A percentile compares a stretch with the other conserved stretches of the same genome.
Conservation (phyloP, 2,797 vertebrate genomes). For the Lates japonicus region DNA sequence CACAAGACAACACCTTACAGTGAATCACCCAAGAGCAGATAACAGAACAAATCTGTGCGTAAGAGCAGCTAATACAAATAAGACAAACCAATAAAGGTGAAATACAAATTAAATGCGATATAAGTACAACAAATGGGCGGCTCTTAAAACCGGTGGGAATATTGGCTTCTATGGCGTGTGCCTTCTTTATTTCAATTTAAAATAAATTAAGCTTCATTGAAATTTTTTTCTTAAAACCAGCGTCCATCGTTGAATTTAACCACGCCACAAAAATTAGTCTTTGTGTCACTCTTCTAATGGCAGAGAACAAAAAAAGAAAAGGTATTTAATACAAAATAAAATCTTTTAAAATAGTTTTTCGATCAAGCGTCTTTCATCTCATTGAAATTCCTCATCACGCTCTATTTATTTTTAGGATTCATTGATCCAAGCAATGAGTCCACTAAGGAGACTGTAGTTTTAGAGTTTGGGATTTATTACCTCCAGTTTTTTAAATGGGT, state of each 20-base stretch:
- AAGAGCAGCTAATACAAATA: not conserved
- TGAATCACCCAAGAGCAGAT: not conserved
- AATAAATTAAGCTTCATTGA: not conserved
- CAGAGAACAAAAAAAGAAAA: not conserved
- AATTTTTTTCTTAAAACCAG: not conserved
- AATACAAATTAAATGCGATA: not conserved
- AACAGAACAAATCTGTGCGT: not conserved
- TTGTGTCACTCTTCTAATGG: not conserved
- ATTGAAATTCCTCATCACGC: not conserved
- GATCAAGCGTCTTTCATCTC: not conserved
- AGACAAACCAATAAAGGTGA: not conserved
- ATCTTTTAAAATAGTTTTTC: slow-evolving; percentile 1
- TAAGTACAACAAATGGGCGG: not conserved
- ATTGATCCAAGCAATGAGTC: not conserved
- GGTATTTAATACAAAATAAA: not conserved
- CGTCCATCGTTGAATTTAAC: not conserved
- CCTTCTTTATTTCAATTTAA: not conserved
- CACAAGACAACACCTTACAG: not conserved
- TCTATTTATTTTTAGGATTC: slow-evolving; percentile 1
- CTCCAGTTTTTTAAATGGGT: slow-evolving; percentile 13
- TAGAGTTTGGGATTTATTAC: not conserved
- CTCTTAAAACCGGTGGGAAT: not conserved
- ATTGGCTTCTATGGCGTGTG: not conserved
- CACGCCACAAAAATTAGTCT: too few relatives aligned
- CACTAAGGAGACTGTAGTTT: not conserved